Percentiles rank a stretch among this genome's conserved stretches.
Conservation (phyloP, 2,797 vertebrate species). For the Acridotheres tristis region DNA sequence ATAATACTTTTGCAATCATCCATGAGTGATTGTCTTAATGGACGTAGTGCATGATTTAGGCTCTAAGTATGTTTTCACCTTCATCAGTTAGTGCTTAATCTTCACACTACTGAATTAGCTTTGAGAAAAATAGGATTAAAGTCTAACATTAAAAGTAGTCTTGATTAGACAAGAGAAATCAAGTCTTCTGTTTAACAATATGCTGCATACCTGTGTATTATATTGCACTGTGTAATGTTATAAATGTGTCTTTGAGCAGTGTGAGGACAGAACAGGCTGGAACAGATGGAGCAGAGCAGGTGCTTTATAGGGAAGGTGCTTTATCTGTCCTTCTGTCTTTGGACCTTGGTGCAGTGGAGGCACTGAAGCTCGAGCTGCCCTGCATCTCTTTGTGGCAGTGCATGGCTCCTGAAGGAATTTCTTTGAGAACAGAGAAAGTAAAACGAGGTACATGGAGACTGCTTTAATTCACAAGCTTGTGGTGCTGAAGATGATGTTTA, state of each 20-base stretch:
- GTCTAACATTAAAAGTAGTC: neutral
- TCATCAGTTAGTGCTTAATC: neutral
- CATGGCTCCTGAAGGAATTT: neutral
- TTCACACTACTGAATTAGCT: neutral
- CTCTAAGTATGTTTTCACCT: neutral
- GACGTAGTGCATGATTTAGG: neutral
- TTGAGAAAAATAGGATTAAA: neutral
- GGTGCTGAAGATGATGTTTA: neutral
- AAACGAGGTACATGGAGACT: neutral
- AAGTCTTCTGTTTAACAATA: neutral
- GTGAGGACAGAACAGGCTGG: neutral
- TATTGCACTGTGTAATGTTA: neutral
- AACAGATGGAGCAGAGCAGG: neutral
- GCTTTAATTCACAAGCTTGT: neutral
- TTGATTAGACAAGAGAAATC: neutral
- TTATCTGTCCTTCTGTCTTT: neutral
- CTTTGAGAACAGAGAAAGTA: neutral
- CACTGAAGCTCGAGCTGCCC: neutral
- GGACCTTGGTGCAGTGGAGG: neutral
- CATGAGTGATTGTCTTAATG: neutral
- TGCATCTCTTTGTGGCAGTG: neutral
- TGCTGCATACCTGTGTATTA: neutral
- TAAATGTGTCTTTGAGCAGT: neutral
- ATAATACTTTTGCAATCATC: neutral
- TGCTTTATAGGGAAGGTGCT: neutral